Base-by-base conservation (phyloP, 2,888 invertebrate species). In the Scaptomyza caliginosa region DNA sequence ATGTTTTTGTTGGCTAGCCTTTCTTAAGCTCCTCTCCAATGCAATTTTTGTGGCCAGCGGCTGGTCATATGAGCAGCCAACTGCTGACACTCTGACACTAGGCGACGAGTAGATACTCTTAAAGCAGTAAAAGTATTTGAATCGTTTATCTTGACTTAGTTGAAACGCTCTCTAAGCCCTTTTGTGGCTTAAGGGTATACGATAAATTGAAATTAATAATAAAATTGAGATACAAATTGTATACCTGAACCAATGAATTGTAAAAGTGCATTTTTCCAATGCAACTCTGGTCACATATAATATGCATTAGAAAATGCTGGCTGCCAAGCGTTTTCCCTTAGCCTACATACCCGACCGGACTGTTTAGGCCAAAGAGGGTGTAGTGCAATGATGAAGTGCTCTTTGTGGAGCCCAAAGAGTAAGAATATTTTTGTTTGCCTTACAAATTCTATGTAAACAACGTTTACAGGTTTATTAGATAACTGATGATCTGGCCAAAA, bases 41-140 rank as follows among this genome's bases (percentile, higher is more conserved):
- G 28, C 21, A 40, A 43, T 43, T 23, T 51, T 23, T 42, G 51
- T 23, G 43, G n/a, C 30, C 30, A n/a, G 13, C 23, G 4, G 16
- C 30, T 16, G 42, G 19, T 30, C 40, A 51, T 28, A 5, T 40
- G 50, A 28, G 21, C 40, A 40, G 40, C 2, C 26, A 19, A 5
- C 13, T 26, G 8, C 10, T 11, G n/a, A 19, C 6, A 13, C 4
- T 11, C 4, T 5, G 3, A 0, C 1, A 11, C 0, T 24, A 42
- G 24, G 16, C 43, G 55, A 43, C 26, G 8, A 4, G 1, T 8
- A 36, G n/a, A 43, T 58, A 16, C 43, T 17, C 58, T 56, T n/a
- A n/a, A n/a, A n/a, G n/a, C n/a, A n/a, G 16, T 34, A 34, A 26
- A 26, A 26, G 26, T 11, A 10, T 10, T 10, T 21, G n/a, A n/a